Evolutionary conservation across 2,888 invertebrate genomes (phyloP), one percentile per base, ranked within the genome.

Genomic region (Aspidiotus destructor): DNA sequence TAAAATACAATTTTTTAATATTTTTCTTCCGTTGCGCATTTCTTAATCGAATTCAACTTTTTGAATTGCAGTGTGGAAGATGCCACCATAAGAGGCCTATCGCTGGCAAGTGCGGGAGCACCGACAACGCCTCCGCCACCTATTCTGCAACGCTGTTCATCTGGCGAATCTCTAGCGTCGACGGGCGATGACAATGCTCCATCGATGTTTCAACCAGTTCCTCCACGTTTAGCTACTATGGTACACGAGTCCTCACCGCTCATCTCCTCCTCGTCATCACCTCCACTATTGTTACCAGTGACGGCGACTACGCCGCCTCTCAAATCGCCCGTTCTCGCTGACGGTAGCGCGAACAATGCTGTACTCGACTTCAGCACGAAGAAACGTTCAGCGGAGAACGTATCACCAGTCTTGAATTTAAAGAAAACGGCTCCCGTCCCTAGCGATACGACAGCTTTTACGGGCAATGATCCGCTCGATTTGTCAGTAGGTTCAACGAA

Each of bases 351-450:
- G 10, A 16, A 16, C 28, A 54, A 44, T 7, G 68, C 71, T 54
- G 87, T 86, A 48, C 79, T 92, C n/a, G 78, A 92, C 78, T 92
- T 91, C 75, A 92, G 92, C 77, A 85, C 87, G 41, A 88, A 89
- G 75, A 82, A 85, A 73, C 70, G 69, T 74, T 82, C 70, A 28
- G 81, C 83, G 40, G 72, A 72, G 17, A 71, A 54, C 69, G 84
- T 84, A 82, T 83, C 71, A 86, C 72, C 89, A 72, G 86, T 83
- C 48, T 82, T 88, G 71, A 88, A 88, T 77, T 81, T 88, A 60
- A 85, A 84, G 75, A 88, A 87, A 77, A 79, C 83, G 0, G 71
- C 71, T 40, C 44, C 71, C 13, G 71, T 72, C 2, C 40, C 63
- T 16, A 70, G 63, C 13, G 68, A 70, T 81, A 83, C 6, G 15